phyloP scores from a whole-genome alignment of 2,888 invertebrate genomes.

The Strigamia transsilvanica region DNA sequence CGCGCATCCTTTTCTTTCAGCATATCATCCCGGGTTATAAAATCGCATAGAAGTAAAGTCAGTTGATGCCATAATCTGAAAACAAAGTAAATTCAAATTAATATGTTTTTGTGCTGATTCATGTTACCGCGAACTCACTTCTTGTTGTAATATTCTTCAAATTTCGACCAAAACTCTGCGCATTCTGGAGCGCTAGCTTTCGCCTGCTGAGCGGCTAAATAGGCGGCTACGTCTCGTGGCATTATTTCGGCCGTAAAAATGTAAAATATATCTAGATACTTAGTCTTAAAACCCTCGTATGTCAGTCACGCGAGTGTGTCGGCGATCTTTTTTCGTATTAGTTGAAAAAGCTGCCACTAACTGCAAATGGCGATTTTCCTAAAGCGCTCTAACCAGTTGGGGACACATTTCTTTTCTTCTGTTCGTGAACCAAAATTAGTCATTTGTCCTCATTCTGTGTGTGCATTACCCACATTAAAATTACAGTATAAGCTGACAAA shows the following conservation, averaged over 20 bases:
- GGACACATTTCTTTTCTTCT: too few relatives aligned
- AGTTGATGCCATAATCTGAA: slow-evolving; percentile 92
- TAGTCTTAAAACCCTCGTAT: background rate
- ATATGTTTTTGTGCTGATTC: background rate
- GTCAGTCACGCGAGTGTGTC: background rate
- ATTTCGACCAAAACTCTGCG: slow-evolving; percentile 28
- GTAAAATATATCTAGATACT: background rate
- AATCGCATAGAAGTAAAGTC: slow-evolving; percentile 80
- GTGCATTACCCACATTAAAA: too few relatives aligned
- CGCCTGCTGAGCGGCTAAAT: slow-evolving; percentile 33
- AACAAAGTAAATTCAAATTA: slow-evolving; percentile 29
- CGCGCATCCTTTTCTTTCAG: slow-evolving; percentile 75
- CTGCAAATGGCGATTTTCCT: background rate
- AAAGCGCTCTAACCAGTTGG: background rate
- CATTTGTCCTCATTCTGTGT: too few relatives aligned
- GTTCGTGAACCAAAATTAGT: too few relatives aligned
- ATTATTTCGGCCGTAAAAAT: background rate
- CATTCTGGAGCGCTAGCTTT: slow-evolving; percentile 8
- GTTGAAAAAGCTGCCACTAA: background rate
- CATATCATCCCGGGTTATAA: slow-evolving; percentile 82
- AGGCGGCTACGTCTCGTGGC: slow-evolving; percentile 33
- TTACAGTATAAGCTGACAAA: too few relatives aligned
- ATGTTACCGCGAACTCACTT: slow-evolving; percentile 6
- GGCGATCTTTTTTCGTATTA: background rate
- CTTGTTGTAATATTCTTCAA: slow-evolving; percentile 50